Conservation (phyloP, 2,113 vertebrate genomes). For the Mastomys natalensis region DNA sequence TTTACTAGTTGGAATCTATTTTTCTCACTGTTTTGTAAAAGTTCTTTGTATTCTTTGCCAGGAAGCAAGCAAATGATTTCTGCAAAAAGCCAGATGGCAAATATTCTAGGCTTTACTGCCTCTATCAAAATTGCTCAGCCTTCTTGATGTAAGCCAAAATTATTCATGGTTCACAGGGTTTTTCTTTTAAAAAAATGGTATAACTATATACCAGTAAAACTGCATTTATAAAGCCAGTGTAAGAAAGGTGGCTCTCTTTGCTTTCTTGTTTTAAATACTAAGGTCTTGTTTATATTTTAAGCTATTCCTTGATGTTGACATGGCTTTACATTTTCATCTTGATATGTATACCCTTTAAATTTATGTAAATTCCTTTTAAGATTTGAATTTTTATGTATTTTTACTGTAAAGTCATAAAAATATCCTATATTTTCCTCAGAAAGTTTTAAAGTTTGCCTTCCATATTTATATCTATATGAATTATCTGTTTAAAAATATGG, state of each 20-base stretch:
- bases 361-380: neutral
- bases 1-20: neutral
- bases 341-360: neutral
- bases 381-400: neutral
- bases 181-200: neutral
- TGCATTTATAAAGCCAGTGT: neutral
- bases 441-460: neutral
- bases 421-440: neutral
- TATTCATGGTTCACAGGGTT: neutral
- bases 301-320: neutral
- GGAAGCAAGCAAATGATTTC: neutral
- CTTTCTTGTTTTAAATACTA: neutral
- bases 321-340: neutral
- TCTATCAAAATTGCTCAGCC: neutral
- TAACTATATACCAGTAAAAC: neutral
- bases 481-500: neutral
- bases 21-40: neutral
- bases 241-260: neutral
- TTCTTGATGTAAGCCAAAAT: neutral
- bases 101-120: neutral
- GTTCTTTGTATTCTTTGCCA: neutral
- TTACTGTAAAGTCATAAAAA: neutral
- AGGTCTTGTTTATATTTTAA: neutral
- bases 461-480: neutral
- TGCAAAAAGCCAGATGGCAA: neutral